phyloP scores from a whole-genome alignment of 2,113 vertebrate species.

The Sciurus niger region DNA sequence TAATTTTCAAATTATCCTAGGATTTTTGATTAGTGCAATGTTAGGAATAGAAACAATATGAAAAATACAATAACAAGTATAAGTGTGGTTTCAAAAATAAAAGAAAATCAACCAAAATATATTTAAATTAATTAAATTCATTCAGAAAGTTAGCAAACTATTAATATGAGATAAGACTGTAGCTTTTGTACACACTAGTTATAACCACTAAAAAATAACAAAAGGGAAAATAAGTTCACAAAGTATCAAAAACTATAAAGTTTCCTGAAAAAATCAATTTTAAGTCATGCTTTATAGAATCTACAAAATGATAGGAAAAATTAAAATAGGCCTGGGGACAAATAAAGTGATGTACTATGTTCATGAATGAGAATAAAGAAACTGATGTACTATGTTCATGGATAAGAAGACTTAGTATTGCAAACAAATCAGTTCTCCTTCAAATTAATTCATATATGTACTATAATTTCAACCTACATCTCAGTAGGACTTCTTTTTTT shows the following conservation, averaged over 20 bases:
- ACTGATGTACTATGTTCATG: too few species aligned
- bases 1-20: conserved; percentile 6
- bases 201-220: conserved; percentile 4
- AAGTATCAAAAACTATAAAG: background rate
- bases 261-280: background rate
- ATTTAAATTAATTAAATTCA: conserved; percentile 14
- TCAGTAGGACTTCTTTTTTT: background rate
- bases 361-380: conserved; percentile 30
- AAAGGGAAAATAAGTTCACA: background rate
- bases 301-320: conserved; percentile 1
- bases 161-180: background rate
- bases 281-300: background rate
- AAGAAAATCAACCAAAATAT: conserved; percentile 10
- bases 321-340: background rate
- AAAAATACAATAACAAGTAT: background rate
- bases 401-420: background rate
- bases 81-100: conserved; percentile 11
- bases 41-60: background rate
- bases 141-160: background rate
- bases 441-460: background rate
- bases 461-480: background rate
- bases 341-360: conserved; percentile 25
- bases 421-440: background rate
- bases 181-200: background rate
- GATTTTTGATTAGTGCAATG: background rate